Evolutionary conservation across 1,140 invertebrate genomes (phyloP), one percentile per base, ranked within the genome.

Genomic region (Drosophila obscura): DNA sequence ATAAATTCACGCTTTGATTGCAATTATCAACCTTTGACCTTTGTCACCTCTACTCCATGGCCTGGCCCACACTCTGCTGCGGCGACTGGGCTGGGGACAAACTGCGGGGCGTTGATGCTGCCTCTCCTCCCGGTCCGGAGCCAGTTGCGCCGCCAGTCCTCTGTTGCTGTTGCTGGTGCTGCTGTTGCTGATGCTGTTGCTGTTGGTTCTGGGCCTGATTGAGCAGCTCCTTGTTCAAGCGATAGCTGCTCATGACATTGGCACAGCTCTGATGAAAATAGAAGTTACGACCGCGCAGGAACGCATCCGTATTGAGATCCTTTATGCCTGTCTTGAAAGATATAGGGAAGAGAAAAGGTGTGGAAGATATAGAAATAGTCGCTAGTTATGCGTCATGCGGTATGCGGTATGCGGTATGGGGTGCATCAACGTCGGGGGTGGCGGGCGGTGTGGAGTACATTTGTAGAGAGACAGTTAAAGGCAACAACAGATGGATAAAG

Each of bases 241-340:
- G 72, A 48, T 91, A 91, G 62, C 81, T 91, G 55, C 84, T 90
- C 90, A 91, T 91, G 39, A 91, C 90, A 44, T 91, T 91, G 57
- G 90, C 90, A 67, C 90, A 91, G 52, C 90, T 91, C 65, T 91
- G 90, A 57, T 91, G 90, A 24, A 91, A 91, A 64, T 91, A 91
- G 39, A 91, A 91, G 63, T 91, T 91, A 31, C 90, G 90, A 44
- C 90, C 90, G 60, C 90, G 88, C 56, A 91, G 77, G 63, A 91
- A 91, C 62, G 88, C 85, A 77, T 91, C 90, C 44, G 90, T 81
- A 28, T 82, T 76, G 71, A 90, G 83, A 74, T 91, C 90, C 76
- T 91, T 91, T 91, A 91, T 90, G 83, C 90, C 90, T 91, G 90
- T 91, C 90, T 91, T 91, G 53, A 80, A 60, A 69, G 60, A 77